Base-by-base conservation (phyloP, 2,888 invertebrate genomes). In the Aspidapion aeneum region DNA sequence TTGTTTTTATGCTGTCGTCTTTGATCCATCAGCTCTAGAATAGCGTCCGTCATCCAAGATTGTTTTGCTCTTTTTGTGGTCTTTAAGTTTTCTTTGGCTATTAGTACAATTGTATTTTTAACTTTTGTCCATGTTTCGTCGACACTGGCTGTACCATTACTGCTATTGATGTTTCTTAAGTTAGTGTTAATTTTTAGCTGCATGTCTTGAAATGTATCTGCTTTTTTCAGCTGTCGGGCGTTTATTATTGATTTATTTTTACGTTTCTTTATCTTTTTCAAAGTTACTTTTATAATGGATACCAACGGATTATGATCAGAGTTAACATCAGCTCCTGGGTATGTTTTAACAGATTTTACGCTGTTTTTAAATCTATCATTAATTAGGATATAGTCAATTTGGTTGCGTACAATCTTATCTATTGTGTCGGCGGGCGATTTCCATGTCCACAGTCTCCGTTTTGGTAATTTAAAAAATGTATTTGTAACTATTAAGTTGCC, bases 21-120 rank as follows among this genome's bases (percentile, higher is more conserved):
- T 55, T 61, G 19, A 57, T 64, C 62, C 64, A 64, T 64, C 54
- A 66, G 48, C 49, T 64, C 18, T 50, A 62, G 19, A 55, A 64
- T 64, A 21, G 61, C 62, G 48, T 62, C 60, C 18, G 62, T 66
- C 64, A 60, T 66, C n/a, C 49, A 48, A 48, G 9, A 12, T 48
- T 48, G 49, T 48, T n/a, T 48, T 48, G n/a, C 49, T n/a, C n/a
- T 48, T 48, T n/a, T 9, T 48, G 9, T n/a, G 9, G 49, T 12
- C 9, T 12, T 48, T 48, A n/a, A 9, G 49, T n/a, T 12, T 48
- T 48, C n/a, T 48, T 48, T 48, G 49, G n/a, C 49, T 48, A 12
- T 9, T n/a, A 12, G 49, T 48, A 12, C 9, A 48, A 48, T 48
- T n/a, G 49, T 48, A 12, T 48, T 48, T 12, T 48, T 12, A 12